phyloP scores from a whole-genome alignment of 2,797 vertebrate genomes.

The Harpagifer antarcticus region DNA sequence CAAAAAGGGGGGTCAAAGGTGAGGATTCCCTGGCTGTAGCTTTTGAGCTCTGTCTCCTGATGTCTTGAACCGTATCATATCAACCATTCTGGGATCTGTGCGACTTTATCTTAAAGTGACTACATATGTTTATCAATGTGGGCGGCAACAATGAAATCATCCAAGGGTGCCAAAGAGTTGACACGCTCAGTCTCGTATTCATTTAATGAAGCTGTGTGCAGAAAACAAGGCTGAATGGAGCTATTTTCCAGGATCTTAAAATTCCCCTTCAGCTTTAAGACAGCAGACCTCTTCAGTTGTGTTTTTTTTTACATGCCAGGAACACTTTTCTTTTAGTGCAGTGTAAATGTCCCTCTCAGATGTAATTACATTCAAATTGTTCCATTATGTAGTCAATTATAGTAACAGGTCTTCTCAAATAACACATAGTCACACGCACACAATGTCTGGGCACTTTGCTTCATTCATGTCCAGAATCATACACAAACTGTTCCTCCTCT shows the following conservation, averaged over 20 bases:
- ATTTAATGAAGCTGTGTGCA: slow-evolving; percentile 16
- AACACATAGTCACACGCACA: slow-evolving; percentile 12
- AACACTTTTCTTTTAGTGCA: slow-evolving; percentile 23
- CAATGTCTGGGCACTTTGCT: slow-evolving; percentile 1
- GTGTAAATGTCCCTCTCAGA: slow-evolving; percentile 20
- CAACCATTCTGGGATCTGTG: slow-evolving; percentile 28
- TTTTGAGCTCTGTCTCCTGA: slow-evolving; percentile 6
- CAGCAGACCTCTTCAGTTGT: slow-evolving; percentile 24
- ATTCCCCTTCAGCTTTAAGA: background rate
- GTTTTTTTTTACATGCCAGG: slow-evolving; percentile 23
- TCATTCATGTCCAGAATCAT: background rate
- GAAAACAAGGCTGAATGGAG: slow-evolving; percentile 26
- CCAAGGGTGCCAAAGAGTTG: slow-evolving; percentile 12
- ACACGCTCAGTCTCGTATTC: slow-evolving; percentile 26
- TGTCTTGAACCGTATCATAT: slow-evolving; percentile 21
- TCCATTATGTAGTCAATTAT: slow-evolving; percentile 48
- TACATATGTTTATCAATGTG: slow-evolving; percentile 57
- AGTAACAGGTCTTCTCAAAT: slow-evolving; percentile 26
- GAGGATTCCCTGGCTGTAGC: slow-evolving; percentile 28
- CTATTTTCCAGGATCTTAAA: slow-evolving; percentile 2
- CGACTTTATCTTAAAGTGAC: slow-evolving; percentile 20
- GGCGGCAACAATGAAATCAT: slow-evolving; percentile 30
- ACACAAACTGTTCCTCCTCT: slow-evolving; percentile 10
- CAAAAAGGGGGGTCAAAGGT: slow-evolving; percentile 53
- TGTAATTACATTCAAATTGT: slow-evolving; percentile 39